Evolutionary conservation across 2,797 vertebrate species (phyloP), one percentile per base, ranked within the genome.

Genomic region (Pseudomugil gertrudae): DNA sequence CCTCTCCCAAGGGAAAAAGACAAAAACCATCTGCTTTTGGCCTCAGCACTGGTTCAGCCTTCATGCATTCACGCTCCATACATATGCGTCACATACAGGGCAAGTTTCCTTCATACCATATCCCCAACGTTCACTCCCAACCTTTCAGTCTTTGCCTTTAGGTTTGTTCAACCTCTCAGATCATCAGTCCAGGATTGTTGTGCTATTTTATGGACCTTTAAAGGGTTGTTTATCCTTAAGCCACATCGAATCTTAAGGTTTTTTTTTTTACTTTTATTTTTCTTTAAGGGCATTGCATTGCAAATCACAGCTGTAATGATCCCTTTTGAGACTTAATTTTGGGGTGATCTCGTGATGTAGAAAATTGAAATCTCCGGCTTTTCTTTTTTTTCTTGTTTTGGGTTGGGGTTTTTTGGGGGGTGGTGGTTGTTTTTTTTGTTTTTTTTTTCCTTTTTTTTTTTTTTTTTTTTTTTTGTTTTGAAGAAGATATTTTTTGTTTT

Each of bases 11-110:
- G 65, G 77, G 76, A 73, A 79, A 80, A 59, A 65, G 64, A 74
- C 73, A 24, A 3, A n/a, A 63, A 57, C 91, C 92, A 91, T 91
- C 92, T 92, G 91, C 84, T 85, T 77, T 76, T 56, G 73, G 74
- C 69, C 56, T 61, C 72, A 82, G 66, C 9, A 30, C 68, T 65
- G 50, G 57, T 62, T 68, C 69, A 70, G 62, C 36, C 74, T 79
- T 66, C 73, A 72, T 81, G 74, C 72, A 69, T 72, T 51, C 63
- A 17, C 52, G 43, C 77, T 51, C 57, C 23, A 58, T 32, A 61
- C 21, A 61, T 58, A 71, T 60, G 51, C 45, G 15, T 59, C 58
- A 57, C 72, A 57, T 72, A 69, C 45, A 69, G 62, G 77, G 78
- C 76, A 72, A 47, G 77, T 87, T 87, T 77, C 85, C 53, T 79